Conservation (phyloP, 53 echinoderm and acorn worm species). For the Temnopleurus reevesii region DNA sequence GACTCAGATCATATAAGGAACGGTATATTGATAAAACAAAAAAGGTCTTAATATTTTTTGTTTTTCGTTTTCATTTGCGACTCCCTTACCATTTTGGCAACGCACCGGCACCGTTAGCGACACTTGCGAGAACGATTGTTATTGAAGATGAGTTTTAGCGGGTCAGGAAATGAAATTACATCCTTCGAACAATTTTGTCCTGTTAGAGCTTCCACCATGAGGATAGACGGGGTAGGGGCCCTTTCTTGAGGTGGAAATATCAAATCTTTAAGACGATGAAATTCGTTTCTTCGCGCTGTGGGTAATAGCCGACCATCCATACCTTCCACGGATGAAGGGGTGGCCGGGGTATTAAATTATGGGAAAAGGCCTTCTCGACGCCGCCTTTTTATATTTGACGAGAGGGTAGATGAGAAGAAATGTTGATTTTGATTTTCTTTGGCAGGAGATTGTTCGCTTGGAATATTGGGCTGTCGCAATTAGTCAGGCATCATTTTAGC, state of each 20-base stretch:
- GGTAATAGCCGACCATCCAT: conserved; percentile 20
- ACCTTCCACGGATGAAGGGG: background rate
- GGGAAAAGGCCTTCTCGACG: background rate
- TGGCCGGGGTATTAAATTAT: background rate
- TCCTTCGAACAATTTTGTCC: conserved; percentile 23
- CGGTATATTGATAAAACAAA: no score
- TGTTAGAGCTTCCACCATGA: conserved; percentile 1
- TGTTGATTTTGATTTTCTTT: conserved; percentile 13
- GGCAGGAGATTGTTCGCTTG: conserved; percentile 9
- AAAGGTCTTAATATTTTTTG: background rate
- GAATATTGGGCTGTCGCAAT: conserved; percentile 4
- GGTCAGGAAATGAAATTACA: conserved; percentile 23
- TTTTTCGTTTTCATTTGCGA: background rate
- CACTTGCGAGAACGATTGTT: background rate
- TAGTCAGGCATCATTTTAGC: no score
- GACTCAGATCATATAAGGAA: background rate
- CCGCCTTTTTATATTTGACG: background rate
- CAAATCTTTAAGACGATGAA: background rate
- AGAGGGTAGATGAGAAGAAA: background rate
- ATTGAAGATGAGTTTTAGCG: conserved; percentile 21
- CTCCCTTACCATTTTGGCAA: background rate
- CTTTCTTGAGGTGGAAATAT: background rate
- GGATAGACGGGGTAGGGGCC: background rate
- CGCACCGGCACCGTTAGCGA: background rate
- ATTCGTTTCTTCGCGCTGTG: background rate